phyloP scores from a whole-genome alignment of 2,888 invertebrate genomes.

The Stegophylla sp. region DNA sequence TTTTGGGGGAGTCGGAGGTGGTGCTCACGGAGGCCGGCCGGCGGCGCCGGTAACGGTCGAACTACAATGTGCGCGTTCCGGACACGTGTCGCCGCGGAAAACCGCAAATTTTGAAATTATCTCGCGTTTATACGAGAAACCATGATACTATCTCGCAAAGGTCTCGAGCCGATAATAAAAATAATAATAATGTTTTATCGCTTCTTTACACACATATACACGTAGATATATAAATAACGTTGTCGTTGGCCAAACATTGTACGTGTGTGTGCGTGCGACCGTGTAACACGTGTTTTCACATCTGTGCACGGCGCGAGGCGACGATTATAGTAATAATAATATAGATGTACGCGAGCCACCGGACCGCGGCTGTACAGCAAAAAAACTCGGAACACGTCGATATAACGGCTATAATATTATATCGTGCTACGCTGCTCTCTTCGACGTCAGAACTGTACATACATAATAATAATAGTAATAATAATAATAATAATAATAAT shows the following conservation, averaged over 20 bases:
- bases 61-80: conserved; percentile 4
- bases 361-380: neutral
- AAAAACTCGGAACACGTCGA: conserved; percentile 20
- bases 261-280: neutral
- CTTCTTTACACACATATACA: no score
- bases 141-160: neutral
- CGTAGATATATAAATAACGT: neutral
- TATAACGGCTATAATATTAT: conserved; percentile 2
- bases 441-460: neutral
- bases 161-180: neutral
- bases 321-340: neutral
- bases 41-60: neutral
- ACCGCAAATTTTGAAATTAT: neutral
- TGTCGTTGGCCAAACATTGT: neutral
- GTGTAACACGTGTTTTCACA: conserved; percentile 40
- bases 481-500: no score
- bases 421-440: conserved; percentile 7
- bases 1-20: no score
- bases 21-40: neutral
- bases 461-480: conserved; percentile 24
- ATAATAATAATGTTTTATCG: neutral
- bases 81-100: conserved; percentile 2
- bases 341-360: neutral
- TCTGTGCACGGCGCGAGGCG: conserved; percentile 16
- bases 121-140: neutral